Conservation (phyloP, 2,113 vertebrate species). For the Clarias magur region DNA sequence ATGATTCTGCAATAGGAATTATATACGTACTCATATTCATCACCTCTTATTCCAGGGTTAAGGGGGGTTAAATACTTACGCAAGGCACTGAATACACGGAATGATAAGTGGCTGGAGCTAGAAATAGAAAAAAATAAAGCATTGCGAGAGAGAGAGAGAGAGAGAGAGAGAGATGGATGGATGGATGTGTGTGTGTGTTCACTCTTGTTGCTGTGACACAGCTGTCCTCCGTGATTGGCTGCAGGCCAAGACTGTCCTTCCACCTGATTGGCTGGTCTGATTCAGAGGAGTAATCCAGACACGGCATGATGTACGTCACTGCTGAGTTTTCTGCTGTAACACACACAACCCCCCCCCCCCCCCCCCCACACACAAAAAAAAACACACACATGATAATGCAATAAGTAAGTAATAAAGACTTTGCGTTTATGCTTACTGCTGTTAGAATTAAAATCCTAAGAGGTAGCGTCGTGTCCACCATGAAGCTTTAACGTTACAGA, state of each 20-base stretch:
- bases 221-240: conserved; percentile 25
- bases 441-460: not conserved
- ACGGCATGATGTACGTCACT: not conserved
- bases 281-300: not conserved
- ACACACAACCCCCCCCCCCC: not conserved
- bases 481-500: not conserved
- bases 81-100: not conserved
- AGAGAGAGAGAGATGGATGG: not conserved
- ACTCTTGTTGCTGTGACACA: not conserved
- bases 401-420: too few species aligned
- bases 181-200: not conserved
- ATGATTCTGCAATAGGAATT: not conserved
- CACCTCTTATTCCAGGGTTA: not conserved
- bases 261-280: not conserved
- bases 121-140: not conserved
- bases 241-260: conserved; percentile 7
- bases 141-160: not conserved
- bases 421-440: too few species aligned
- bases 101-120: not conserved
- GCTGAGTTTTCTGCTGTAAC: not conserved
- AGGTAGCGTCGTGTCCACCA: not conserved
- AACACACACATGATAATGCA: too few species aligned
- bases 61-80: not conserved
- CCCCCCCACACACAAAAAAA: too few species aligned
- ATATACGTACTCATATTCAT: not conserved